Evolutionary conservation across 1,140 invertebrate genomes (phyloP).

Genomic region (Trachelipus rathkii): DNA sequence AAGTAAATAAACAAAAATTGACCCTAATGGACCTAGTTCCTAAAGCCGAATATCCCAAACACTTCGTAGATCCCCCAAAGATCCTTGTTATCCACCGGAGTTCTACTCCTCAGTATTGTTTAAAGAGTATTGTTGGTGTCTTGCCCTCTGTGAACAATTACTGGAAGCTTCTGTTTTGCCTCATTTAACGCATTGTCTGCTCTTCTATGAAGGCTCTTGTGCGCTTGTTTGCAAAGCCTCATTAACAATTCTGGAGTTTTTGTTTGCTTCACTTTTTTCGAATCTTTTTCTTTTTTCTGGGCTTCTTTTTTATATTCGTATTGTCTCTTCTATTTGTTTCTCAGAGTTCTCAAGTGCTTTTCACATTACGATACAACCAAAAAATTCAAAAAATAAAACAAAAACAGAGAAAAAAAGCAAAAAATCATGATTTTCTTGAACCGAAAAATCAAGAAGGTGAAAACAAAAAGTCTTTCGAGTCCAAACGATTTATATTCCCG

Average conservation of each 20-base stretch:
- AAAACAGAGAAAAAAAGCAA: no score
- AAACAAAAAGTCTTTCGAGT: no score
- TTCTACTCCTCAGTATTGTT: neutral
- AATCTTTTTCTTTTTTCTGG: neutral
- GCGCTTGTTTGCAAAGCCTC: neutral
- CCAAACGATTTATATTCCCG: no score
- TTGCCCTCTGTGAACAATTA: conserved; percentile 4
- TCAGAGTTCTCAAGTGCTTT: conserved; percentile 4
- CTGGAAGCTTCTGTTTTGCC: conserved; percentile 3
- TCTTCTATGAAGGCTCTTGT: conserved; percentile 4
- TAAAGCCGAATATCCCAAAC: no score
- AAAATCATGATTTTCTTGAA: no score
- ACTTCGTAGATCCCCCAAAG: no score
- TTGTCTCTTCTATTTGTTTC: conserved; percentile 7
- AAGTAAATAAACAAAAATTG: no score
- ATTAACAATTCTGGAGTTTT: neutral
- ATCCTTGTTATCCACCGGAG: no score
- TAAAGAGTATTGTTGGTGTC: neutral
- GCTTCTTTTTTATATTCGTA: neutral
- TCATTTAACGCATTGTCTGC: conserved; percentile 6
- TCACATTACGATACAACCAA: conserved; percentile 5
- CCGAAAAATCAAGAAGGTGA: no score
- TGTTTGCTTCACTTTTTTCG: neutral
- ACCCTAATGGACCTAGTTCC: no score
- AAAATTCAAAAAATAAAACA: no score